Percentiles rank a stretch among this genome's conserved stretches.
These are phyloP conservation scores for Pyrgus malvae DNA, from an alignment of 2,888 invertebrate species.

Conservation along the genomic window DNA sequence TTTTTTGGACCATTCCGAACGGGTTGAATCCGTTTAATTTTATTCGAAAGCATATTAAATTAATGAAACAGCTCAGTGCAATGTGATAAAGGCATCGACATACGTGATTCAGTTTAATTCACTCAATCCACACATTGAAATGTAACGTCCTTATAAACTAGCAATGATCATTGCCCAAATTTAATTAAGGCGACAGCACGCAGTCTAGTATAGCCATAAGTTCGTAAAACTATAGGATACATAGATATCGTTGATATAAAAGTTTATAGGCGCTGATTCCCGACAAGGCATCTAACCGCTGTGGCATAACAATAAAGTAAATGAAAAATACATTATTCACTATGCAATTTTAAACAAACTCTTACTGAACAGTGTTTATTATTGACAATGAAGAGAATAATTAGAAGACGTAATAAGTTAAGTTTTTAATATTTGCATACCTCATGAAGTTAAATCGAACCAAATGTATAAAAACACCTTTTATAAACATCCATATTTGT, in stretches of 20 bases:
- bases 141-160: conserved; percentile 62
- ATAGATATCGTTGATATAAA: not conserved
- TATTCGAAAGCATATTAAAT: conserved; percentile 20
- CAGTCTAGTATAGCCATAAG: not conserved
- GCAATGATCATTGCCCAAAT: conserved; percentile 73
- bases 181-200: conserved; percentile 67
- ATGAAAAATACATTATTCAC: no score
- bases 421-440: no score
- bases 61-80: conserved; percentile 43
- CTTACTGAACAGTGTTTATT: no score
- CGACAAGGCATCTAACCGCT: no score
- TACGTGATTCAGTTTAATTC: conserved; percentile 74
- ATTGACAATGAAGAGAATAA: no score
- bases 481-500: no score
- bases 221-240: not conserved
- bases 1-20: conserved; percentile 7
- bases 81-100: conserved; percentile 54
- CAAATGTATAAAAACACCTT: no score
- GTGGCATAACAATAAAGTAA: no score
- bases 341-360: no score
- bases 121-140: conserved; percentile 66
- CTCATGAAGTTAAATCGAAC: no score
- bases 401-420: no score
- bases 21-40: conserved; percentile 13
- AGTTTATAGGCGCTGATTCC: no score